phyloP scores from a whole-genome alignment of 2,888 invertebrate species.

The Diplolepis rosae region DNA sequence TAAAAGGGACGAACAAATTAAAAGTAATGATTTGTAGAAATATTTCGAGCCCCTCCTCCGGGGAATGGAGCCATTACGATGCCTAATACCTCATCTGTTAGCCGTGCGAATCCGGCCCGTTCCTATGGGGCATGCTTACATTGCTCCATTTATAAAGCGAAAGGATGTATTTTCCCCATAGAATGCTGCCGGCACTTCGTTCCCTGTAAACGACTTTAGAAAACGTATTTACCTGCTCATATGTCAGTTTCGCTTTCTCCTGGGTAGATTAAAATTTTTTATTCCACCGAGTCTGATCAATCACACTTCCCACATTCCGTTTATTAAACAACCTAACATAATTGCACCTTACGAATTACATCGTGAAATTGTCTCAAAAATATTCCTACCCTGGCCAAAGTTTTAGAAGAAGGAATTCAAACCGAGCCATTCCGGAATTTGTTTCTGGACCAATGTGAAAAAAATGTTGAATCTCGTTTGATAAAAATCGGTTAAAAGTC shows the following conservation, averaged over 20 bases:
- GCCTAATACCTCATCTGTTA: constrained; percentile 73
- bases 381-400: too few species aligned
- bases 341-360: constrained; percentile 11
- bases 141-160: constrained; percentile 67
- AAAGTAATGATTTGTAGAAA: constrained; percentile 74
- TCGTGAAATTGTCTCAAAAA: too few species aligned
- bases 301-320: constrained; percentile 6
- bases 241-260: constrained; percentile 47
- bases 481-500: too few species aligned
- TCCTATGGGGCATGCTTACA: constrained; percentile 68
- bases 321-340: constrained; percentile 19
- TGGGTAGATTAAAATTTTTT: constrained; percentile 45
- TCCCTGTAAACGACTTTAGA: constrained; percentile 50
- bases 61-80: constrained; percentile 69
- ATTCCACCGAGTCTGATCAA: constrained; percentile 27
- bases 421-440: too few species aligned
- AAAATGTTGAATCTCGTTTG: too few species aligned
- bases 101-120: constrained; percentile 64
- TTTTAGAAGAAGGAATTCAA: too few species aligned
- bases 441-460: too few species aligned
- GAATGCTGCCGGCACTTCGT: constrained; percentile 45
- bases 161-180: constrained; percentile 58
- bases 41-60: constrained; percentile 63
- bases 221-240: constrained; percentile 46
- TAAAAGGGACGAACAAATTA: constrained; percentile 68